Percentiles rank a stretch among this genome's conserved stretches.
Evolutionary conservation across 2,797 vertebrate genomes (phyloP).

Genomic region (Chrosomus eos): DNA sequence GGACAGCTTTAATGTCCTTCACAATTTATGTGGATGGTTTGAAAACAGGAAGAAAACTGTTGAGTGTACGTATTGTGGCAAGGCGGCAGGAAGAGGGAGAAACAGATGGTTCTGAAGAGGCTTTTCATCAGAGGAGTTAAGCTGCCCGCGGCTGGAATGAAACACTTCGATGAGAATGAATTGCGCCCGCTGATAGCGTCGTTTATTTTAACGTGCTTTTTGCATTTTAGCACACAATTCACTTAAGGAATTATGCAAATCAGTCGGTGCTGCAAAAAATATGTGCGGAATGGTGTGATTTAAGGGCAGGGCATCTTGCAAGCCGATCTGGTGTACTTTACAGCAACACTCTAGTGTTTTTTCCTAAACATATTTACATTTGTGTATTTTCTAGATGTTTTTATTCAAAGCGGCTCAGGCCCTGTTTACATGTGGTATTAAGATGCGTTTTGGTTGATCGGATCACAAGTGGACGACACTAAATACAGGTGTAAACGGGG

Average conservation of each 20-base stretch:
- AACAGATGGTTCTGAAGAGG: constrained; percentile 76
- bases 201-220: constrained; percentile 4
- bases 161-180: constrained; percentile 17
- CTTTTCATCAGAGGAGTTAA: constrained; percentile 72
- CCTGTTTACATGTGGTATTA: not conserved
- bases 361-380: not conserved
- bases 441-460: not conserved
- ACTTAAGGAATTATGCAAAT: constrained; percentile 22
- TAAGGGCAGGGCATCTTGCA: not conserved
- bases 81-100: constrained; percentile 77
- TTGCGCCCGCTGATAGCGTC: not conserved
- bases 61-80: constrained; percentile 79
- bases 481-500: not conserved
- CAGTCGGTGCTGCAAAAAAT: not conserved
- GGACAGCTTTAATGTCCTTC: constrained; percentile 83
- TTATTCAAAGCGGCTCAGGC: not conserved
- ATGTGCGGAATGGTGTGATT: not conserved
- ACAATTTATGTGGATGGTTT: constrained; percentile 81
- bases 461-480: not conserved
- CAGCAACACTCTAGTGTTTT: not conserved
- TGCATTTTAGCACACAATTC: constrained; percentile 3
- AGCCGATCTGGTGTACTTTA: not conserved
- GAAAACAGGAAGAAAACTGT: constrained; percentile 76
- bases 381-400: not conserved
- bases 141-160: constrained; percentile 27